Evolutionary conservation across 2,797 vertebrate genomes (phyloP).

Genomic region (Epinephelus awoara): DNA sequence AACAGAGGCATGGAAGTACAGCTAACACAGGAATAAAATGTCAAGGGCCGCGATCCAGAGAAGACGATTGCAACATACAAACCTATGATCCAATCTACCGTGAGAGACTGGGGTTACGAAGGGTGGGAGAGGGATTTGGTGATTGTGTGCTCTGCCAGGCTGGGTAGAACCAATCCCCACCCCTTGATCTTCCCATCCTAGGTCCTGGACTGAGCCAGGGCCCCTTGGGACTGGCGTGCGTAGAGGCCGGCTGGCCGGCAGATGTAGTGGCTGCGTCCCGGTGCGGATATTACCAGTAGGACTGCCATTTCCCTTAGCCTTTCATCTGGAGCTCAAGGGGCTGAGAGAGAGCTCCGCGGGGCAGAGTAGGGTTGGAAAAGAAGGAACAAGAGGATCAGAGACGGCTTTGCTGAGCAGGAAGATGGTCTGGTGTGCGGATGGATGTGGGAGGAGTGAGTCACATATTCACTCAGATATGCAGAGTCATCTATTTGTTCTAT

Average conservation of each 20-base stretch:
- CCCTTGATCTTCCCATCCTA: conserved; percentile 49
- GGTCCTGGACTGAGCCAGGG: conserved; percentile 47
- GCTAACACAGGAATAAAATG: conserved; percentile 16
- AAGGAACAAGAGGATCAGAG: conserved; percentile 74
- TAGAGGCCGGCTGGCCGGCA: conserved; percentile 75
- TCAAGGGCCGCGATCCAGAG: conserved; percentile 9
- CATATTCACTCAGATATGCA: conserved; percentile 51
- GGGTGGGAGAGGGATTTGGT: conserved; percentile 59
- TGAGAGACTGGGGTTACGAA: conserved; percentile 62
- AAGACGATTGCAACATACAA: conserved; percentile 33
- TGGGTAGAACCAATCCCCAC: conserved; percentile 47
- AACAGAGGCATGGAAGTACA: conserved; percentile 4
- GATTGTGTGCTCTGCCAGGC: conserved; percentile 51
- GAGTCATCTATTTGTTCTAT: conserved; percentile 47
- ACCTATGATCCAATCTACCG: conserved; percentile 59
- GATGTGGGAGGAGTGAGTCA: conserved; percentile 56
- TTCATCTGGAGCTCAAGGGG: conserved; percentile 78
- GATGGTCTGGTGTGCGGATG: conserved; percentile 63
- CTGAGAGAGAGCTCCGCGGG: conserved; percentile 59
- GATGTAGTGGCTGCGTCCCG: conserved; percentile 75
- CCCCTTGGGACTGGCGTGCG: conserved; percentile 65
- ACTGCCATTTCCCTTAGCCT: conserved; percentile 80
- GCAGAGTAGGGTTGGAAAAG: conserved; percentile 63
- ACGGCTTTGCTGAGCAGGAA: conserved; percentile 61
- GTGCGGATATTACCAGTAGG: conserved; percentile 81